A percentile compares a stretch with the other conserved stretches of the same genome.
Evolutionary conservation across 37 sponge, comb jelly and placozoan species (phyloP).

Genomic region (Ephydatia muelleri): DNA sequence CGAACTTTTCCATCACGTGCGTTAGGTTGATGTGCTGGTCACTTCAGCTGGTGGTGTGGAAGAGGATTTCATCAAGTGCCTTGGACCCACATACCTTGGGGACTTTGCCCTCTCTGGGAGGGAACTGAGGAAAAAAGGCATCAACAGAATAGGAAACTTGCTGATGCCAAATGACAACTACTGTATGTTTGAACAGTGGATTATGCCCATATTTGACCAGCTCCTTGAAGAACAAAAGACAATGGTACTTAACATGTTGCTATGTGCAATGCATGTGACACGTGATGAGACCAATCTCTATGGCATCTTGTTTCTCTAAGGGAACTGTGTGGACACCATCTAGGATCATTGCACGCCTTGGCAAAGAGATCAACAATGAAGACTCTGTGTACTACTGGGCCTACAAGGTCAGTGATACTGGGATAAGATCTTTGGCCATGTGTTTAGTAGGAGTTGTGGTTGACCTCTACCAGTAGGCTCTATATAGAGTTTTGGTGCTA

Average conservation of each 20-base stretch:
- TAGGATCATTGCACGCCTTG: conserved; percentile 87
- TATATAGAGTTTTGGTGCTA: neutral
- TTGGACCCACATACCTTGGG: conserved; percentile 87
- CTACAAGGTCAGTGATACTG: conserved; percentile 78
- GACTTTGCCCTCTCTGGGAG: conserved; percentile 84
- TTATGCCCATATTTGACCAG: conserved; percentile 82
- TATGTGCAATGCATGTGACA: neutral
- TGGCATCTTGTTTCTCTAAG: conserved; percentile 3
- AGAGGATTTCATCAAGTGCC: conserved; percentile 98
- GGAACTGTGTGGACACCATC: conserved; percentile 88
- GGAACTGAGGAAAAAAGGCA: conserved; percentile 80
- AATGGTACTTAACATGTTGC: conserved; percentile 35
- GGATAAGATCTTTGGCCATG: neutral
- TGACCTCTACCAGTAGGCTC: neutral
- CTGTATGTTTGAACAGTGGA: conserved; percentile 95
- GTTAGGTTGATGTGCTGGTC: conserved; percentile 91
- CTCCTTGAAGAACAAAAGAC: conserved; percentile 86
- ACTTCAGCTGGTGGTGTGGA: conserved; percentile 97
- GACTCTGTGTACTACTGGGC: conserved; percentile 98
- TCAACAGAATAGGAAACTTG: conserved; percentile 95
- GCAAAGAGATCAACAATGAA: conserved; percentile 86
- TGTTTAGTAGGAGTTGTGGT: conserved; percentile 19
- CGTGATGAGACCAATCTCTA: neutral
- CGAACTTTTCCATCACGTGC: neutral
- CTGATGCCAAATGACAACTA: conserved; percentile 95